Percentiles rank a stretch among this genome's conserved stretches.
Evolutionary conservation across 2,888 invertebrate genomes (phyloP).

Genomic region (Acanthosoma haemorrhoidale): DNA sequence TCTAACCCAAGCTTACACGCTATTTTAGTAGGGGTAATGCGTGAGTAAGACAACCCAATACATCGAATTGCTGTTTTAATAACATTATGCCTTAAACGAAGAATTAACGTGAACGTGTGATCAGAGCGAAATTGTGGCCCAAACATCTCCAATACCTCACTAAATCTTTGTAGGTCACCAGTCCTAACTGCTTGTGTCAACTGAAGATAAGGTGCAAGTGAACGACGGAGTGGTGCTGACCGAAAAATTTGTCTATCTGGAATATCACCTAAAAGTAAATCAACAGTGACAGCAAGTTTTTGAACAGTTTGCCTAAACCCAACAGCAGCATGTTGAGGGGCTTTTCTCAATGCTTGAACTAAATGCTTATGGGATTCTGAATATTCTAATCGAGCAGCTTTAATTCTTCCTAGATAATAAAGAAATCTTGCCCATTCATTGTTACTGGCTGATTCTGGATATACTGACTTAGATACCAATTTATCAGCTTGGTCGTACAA

Average conservation of each 20-base stretch:
- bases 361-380: conserved; percentile 95
- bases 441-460: conserved; percentile 94
- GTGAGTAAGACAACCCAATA: conserved; percentile 92
- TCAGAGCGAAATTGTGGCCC: conserved; percentile 88
- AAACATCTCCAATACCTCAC: conserved; percentile 85
- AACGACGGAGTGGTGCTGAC: conserved; percentile 79
- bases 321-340: conserved; percentile 96
- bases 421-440: conserved; percentile 98
- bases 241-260: conserved; percentile 94
- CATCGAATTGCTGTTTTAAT: conserved; percentile 96
- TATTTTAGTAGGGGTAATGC: conserved; percentile 91
- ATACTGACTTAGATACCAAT: conserved; percentile 91
- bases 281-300: conserved; percentile 90
- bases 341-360: conserved; percentile 90
- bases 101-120: conserved; percentile 91
- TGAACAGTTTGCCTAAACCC: conserved; percentile 98
- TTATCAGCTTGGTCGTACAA: conserved; percentile 97
- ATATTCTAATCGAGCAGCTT: conserved; percentile 96
- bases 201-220: conserved; percentile 92
- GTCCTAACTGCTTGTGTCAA: conserved; percentile 93
- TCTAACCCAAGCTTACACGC: conserved; percentile 89
- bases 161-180: conserved; percentile 90
- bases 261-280: conserved; percentile 91
- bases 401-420: conserved; percentile 95
- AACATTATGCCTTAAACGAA: conserved; percentile 94